Evolutionary conservation across 1,140 invertebrate species (phyloP), one percentile per base, ranked within the genome.

Genomic region (Aphaenogaster ashmeadi): DNA sequence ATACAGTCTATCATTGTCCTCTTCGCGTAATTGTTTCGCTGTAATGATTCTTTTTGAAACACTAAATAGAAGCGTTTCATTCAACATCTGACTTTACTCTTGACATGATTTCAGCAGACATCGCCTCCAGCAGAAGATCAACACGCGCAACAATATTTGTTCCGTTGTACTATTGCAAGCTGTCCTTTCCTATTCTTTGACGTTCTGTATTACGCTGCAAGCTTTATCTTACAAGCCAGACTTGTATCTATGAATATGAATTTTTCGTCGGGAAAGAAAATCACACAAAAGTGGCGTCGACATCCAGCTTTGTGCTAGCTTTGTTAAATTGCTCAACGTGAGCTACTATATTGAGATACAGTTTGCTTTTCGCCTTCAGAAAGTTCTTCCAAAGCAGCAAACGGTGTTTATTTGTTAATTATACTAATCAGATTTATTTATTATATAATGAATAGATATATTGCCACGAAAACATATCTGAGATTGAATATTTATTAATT

Each of bases 41-140:
- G 0, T 44, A 77, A 77, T 77, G n/a, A 44, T 77, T 60, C 36
- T 58, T 77, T 60, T 13, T 44, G 11, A 44, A 3, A 33, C 21
- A 60, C 15, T n/a, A 7, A 60, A 75, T 8, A 69, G 2, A 27
- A 38, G 21, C 2, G 15, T 44, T 77, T 41, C 18, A 41, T 27
- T 58, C 18, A 54, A 54, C 9, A 74, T 74, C 15, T 54, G 21
- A 3, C 5, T 62, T 41, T 21, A 62, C 0, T 60, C 54, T 62
- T 27, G 38, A 41, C 7, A 8, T 8, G 4, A 44, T n/a, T 41
- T 60, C 4, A 44, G 21, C 13, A 38, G 33, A 33, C 15, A 44
- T 11, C 38, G 8, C 7, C 3, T 44, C 8, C 15, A 33, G 75
- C 15, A 9, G 18, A 78, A 62, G 9, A 33, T 21, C 56, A 62